Evolutionary conservation across 2,888 invertebrate genomes (phyloP).

Genomic region (Nephrotoma guestfalica): DNA sequence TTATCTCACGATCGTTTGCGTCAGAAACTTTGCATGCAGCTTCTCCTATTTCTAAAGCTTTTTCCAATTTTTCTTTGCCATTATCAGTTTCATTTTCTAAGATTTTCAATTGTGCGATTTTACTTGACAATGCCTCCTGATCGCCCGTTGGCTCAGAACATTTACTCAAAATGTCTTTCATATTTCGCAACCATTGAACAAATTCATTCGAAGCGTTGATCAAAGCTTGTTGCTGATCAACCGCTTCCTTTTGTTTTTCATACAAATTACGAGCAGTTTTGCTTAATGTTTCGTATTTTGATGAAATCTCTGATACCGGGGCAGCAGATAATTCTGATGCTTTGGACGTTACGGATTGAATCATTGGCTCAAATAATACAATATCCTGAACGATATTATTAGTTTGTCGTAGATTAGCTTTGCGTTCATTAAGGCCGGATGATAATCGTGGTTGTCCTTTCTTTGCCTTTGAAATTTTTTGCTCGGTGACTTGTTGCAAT

Average conservation of each 20-base stretch:
- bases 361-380: slow-evolving; percentile 93
- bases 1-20: slow-evolving; percentile 74
- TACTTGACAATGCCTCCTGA: slow-evolving; percentile 73
- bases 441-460: slow-evolving; percentile 66
- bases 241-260: slow-evolving; percentile 76
- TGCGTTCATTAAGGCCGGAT: slow-evolving; percentile 66
- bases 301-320: slow-evolving; percentile 82
- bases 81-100: slow-evolving; percentile 69
- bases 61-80: slow-evolving; percentile 69
- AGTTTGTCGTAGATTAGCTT: slow-evolving; percentile 77
- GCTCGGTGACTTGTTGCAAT: slow-evolving; percentile 76
- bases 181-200: slow-evolving; percentile 78
- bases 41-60: slow-evolving; percentile 70
- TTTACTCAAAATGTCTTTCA: slow-evolving; percentile 80
- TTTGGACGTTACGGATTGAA: slow-evolving; percentile 86
- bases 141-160: slow-evolving; percentile 89
- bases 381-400: slow-evolving; percentile 94
- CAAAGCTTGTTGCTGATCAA: slow-evolving; percentile 82
- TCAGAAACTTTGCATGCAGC: slow-evolving; percentile 74
- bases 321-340: slow-evolving; percentile 85
- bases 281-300: slow-evolving; percentile 76
- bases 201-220: slow-evolving; percentile 86
- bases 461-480: slow-evolving; percentile 64
- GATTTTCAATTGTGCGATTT: slow-evolving; percentile 72
- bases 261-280: slow-evolving; percentile 84